Conservation (phyloP, 2,113 vertebrate genomes). For the Caranx ignobilis region DNA sequence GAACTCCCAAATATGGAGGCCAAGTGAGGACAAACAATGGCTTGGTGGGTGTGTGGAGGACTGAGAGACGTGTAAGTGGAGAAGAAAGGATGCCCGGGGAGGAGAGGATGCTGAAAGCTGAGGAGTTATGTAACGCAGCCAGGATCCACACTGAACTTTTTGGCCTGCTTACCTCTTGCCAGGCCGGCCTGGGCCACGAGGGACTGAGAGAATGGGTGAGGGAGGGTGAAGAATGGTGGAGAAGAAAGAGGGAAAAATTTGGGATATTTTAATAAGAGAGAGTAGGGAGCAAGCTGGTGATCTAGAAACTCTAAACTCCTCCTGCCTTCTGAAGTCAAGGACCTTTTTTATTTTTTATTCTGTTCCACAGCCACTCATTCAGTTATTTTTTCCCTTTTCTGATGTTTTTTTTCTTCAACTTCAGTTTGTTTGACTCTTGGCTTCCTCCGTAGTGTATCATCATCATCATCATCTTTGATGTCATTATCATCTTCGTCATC, state of each 20-base stretch:
- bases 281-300: slow-evolving; percentile 57
- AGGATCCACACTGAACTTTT: slow-evolving; percentile 56
- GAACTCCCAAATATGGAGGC: slow-evolving; percentile 39
- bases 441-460: slow-evolving; percentile 50
- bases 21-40: slow-evolving; percentile 13
- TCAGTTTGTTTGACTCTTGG: slow-evolving; percentile 54
- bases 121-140: slow-evolving; percentile 23
- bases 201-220: slow-evolving; percentile 42
- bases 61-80: slow-evolving; percentile 3
- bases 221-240: slow-evolving; percentile 6
- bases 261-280: slow-evolving; percentile 78
- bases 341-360: slow-evolving; percentile 49
- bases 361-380: slow-evolving; percentile 47
- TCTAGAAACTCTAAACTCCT: slow-evolving; percentile 67
- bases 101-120: slow-evolving; percentile 15
- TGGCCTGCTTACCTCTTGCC: slow-evolving; percentile 22
- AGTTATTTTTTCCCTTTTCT: slow-evolving; percentile 26
- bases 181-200: neutral
- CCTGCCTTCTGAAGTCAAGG: slow-evolving; percentile 72
- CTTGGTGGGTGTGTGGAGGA: slow-evolving; percentile 25
- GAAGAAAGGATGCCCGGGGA: slow-evolving; percentile 16
- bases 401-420: slow-evolving; percentile 22
- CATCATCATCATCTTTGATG: slow-evolving; percentile 28
- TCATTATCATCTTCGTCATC: slow-evolving; percentile 44
- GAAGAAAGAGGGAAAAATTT: slow-evolving; percentile 37